Evolutionary conservation across 2,797 vertebrate species (phyloP).

Genomic region (Gymnothorax reevesii): DNA sequence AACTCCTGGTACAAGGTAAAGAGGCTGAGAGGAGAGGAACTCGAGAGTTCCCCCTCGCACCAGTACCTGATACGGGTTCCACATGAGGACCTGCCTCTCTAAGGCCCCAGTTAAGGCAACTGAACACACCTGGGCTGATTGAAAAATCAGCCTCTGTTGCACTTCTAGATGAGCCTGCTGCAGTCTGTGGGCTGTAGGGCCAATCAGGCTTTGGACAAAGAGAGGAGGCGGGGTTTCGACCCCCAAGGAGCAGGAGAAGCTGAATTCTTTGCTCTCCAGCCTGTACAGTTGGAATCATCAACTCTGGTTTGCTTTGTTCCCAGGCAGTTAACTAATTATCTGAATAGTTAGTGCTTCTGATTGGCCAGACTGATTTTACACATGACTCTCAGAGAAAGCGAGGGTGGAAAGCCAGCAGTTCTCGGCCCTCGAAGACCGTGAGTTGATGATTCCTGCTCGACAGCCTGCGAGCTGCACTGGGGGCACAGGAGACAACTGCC

Average conservation of each 20-base stretch:
- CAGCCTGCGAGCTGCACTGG: background rate
- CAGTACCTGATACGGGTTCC: background rate
- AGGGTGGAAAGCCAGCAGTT: too few relatives aligned
- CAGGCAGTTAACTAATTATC: too few relatives aligned
- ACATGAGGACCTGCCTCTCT: background rate
- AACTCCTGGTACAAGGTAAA: constrained; percentile 99
- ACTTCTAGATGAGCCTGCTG: background rate
- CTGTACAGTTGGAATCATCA: too few relatives aligned
- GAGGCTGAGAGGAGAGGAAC: background rate
- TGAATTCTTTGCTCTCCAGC: too few relatives aligned
- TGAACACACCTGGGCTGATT: background rate
- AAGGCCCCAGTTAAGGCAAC: background rate
- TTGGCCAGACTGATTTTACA: too few relatives aligned
- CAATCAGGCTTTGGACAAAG: too few relatives aligned
- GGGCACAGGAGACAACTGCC: background rate
- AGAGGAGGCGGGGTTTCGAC: too few relatives aligned
- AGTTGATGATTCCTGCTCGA: background rate
- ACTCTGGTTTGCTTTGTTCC: too few relatives aligned
- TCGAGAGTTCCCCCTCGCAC: background rate
- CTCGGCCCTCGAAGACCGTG: too few relatives aligned
- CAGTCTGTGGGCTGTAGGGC: background rate
- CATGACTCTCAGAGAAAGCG: too few relatives aligned
- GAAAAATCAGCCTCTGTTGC: background rate
- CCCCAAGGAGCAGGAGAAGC: background rate
- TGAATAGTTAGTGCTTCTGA: too few relatives aligned